These are phyloP conservation scores for Carpatolechia fugitivella DNA, from an alignment of 2,888 invertebrate genomes.

Conservation along the genomic window DNA sequence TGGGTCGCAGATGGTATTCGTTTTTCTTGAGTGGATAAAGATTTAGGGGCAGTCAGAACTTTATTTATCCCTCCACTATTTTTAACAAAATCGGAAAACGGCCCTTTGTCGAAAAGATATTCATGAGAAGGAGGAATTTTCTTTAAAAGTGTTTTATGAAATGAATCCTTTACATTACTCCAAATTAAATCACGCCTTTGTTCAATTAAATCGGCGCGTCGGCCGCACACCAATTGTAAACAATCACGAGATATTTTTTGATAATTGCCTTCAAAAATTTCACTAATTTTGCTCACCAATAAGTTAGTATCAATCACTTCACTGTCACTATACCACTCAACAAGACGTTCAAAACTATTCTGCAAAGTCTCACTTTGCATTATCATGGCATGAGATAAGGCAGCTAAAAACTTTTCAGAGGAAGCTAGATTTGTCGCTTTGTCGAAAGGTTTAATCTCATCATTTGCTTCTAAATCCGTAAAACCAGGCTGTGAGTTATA, in stretches of 20 bases:
- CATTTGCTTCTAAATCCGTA: background rate
- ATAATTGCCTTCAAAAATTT: background rate
- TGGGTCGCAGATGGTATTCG: background rate
- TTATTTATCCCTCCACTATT: background rate
- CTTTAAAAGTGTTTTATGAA: background rate
- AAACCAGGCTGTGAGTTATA: background rate
- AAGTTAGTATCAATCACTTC: background rate
- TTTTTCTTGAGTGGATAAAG: background rate
- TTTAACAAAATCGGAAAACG: background rate
- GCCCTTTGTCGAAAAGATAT: background rate
- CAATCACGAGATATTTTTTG: background rate
- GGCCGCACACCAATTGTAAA: background rate
- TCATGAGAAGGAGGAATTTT: conserved; percentile 2
- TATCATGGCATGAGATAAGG: background rate
- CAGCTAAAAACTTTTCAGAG: background rate
- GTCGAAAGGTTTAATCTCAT: background rate
- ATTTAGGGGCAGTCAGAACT: background rate
- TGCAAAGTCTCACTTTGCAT: background rate
- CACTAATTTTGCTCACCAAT: background rate
- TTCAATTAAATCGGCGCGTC: background rate
- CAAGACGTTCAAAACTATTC: background rate
- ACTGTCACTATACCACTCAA: background rate
- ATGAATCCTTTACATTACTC: background rate
- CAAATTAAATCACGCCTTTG: background rate
- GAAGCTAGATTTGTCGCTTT: background rate